phyloP scores from a whole-genome alignment of 1,140 invertebrate species.

The Rhizoglyphus robini region DNA sequence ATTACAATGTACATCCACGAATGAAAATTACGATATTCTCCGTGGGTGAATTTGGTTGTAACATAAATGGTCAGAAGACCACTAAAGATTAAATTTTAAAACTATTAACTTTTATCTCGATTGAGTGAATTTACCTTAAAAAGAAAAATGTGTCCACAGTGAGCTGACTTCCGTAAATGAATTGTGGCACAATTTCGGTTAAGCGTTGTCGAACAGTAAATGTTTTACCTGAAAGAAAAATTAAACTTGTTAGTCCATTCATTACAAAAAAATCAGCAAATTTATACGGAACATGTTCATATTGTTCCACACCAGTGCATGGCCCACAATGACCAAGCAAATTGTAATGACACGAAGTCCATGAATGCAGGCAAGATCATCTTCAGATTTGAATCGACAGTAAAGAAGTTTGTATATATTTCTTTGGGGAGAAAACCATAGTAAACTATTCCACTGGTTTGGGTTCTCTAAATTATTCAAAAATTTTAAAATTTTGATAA shows the following conservation, averaged over 20 bases:
- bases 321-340: conserved; percentile 28
- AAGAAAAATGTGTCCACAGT: too few species aligned
- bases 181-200: too few species aligned
- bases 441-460: background rate
- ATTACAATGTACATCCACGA: background rate
- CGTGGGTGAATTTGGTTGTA: conserved; percentile 21
- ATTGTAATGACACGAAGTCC: conserved; percentile 27
- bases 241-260: too few species aligned
- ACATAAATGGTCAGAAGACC: conserved; percentile 24
- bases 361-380: conserved; percentile 25
- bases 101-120: too few species aligned
- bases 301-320: conserved; percentile 43
- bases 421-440: background rate
- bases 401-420: background rate
- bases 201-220: too few species aligned
- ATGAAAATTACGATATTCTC: conserved; percentile 17
- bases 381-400: background rate
- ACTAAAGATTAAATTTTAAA: conserved; percentile 22
- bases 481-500: too few species aligned
- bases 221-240: too few species aligned
- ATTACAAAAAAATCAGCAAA: too few species aligned
- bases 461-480: background rate
- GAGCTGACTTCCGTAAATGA: too few species aligned
- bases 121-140: too few species aligned
- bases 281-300: conserved; percentile 9